A percentile compares a stretch with the other conserved stretches of the same genome.
Conservation (phyloP, 2,797 vertebrate species). For the Thripadectes ignobilis region DNA sequence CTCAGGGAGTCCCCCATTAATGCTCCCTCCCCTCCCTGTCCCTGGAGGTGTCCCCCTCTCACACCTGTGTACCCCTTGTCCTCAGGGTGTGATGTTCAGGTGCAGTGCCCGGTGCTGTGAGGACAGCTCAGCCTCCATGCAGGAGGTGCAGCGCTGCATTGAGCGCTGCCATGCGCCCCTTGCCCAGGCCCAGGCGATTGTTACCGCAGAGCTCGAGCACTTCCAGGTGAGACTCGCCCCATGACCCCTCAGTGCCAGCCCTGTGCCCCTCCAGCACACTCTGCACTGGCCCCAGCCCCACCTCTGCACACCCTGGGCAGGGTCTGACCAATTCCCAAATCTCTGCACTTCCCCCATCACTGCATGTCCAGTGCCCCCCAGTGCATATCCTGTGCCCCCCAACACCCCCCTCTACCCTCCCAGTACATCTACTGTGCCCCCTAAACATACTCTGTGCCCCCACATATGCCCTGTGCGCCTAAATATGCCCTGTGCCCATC, state of each 20-base stretch:
- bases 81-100: conserved; percentile 82
- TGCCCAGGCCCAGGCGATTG: conserved; percentile 87
- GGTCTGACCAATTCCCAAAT: neutral
- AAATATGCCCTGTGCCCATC: neutral
- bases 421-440: neutral
- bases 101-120: conserved; percentile 93
- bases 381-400: neutral
- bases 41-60: neutral
- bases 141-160: conserved; percentile 91
- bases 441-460: neutral
- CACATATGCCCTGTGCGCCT: neutral
- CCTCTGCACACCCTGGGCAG: neutral
- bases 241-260: too few species aligned
- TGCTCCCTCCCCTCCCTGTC: neutral
- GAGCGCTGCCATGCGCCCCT: conserved; percentile 91
- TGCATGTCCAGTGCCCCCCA: neutral
- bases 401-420: too few species aligned
- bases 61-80: neutral
- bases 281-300: neutral
- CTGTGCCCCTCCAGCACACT: neutral
- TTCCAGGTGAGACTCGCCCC: conserved; percentile 80
- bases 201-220: conserved; percentile 89
- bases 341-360: neutral
- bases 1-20: neutral
- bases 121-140: conserved; percentile 82